Base-by-base conservation (phyloP, 2,888 invertebrate species). In the Hydraecia micacea region DNA sequence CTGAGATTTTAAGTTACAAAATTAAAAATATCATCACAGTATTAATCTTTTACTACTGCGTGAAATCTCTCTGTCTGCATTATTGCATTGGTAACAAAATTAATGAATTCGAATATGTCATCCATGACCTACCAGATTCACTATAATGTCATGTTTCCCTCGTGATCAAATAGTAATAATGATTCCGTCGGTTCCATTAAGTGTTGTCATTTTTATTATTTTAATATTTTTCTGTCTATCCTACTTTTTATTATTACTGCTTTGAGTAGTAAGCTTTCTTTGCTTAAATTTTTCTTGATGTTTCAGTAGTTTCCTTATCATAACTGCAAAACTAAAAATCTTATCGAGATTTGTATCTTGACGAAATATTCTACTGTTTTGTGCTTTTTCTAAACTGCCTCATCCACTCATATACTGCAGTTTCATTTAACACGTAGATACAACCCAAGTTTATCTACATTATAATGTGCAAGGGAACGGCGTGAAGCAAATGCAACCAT, bases 401-500 rank as follows among this genome's bases (percentile, higher is more conserved):
- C 72, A 85, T 91, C 90, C 88, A 89, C 71, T 36, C 65, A 28
- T 55, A 68, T 36, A 70, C 36, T 68, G 76, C 82, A 77, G 71
- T 80, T 88, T 84, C 85, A 83, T 73, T 86, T 85, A 81, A 79
- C 89, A 85, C 88, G 63, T 80, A 78, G 81, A 8, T 85, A 77
- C 80, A 77, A 42, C 69, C 76, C 76, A 73, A 85, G 80, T 77
- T 86, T 88, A 87, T 86, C 88, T 88, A 85, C 87, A 79, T 87
- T 86, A 87, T 88, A 82, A 90, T 87, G 86, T 85, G 83, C 88
- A 84, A 84, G 78, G 87, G 84, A 89, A 84, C 78, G 84, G 86
- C 86, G 90, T 88, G 88, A 87, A 89, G 79, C 84, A 89, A 92
- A 91, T 94, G 91, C 92, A 92, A 89, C 91, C 95, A 96, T 94